Conservation (phyloP, 1,140 invertebrate species). For the Temnothorax nylanderi region DNA sequence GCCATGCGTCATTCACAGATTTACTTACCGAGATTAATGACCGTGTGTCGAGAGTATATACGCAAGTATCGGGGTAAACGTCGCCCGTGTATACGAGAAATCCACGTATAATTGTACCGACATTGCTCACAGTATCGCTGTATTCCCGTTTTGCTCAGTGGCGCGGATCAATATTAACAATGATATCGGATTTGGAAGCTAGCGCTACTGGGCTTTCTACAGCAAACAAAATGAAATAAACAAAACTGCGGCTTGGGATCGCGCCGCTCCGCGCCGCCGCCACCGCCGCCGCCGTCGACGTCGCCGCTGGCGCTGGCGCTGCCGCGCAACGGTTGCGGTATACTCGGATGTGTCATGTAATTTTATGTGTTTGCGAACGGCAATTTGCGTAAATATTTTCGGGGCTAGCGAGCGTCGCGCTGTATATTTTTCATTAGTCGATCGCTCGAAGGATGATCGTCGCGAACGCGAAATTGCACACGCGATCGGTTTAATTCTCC, state of each 20-base stretch:
- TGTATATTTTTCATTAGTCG: slow-evolving; percentile 29
- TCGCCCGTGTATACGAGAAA: slow-evolving; percentile 18
- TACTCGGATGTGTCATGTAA: slow-evolving; percentile 68
- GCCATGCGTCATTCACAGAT: slow-evolving; percentile 60
- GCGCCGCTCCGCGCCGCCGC: neutral
- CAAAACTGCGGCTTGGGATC: slow-evolving; percentile 59
- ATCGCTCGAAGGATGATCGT: neutral
- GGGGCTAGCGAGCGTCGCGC: neutral
- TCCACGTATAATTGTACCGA: slow-evolving; percentile 61
- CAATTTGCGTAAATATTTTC: slow-evolving; percentile 73
- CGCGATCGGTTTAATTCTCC: slow-evolving; percentile 1
- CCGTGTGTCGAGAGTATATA: slow-evolving; percentile 1
- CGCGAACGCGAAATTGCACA: slow-evolving; percentile 14
- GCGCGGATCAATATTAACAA: slow-evolving; percentile 73
- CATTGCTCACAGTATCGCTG: slow-evolving; percentile 28
- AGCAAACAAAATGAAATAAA: slow-evolving; percentile 76
- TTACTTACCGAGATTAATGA: slow-evolving; percentile 67
- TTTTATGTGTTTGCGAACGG: slow-evolving; percentile 75
- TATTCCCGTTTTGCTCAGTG: slow-evolving; percentile 60
- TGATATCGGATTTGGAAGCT: slow-evolving; percentile 69
- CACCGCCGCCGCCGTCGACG: neutral
- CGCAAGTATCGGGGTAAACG: neutral
- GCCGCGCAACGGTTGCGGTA: slow-evolving; percentile 62
- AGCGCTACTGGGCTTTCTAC: slow-evolving; percentile 31
- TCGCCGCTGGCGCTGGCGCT: neutral